Evolutionary conservation across 2,888 invertebrate species (phyloP), one percentile per base, ranked within the genome.

Genomic region (Xylota sylvarum): DNA sequence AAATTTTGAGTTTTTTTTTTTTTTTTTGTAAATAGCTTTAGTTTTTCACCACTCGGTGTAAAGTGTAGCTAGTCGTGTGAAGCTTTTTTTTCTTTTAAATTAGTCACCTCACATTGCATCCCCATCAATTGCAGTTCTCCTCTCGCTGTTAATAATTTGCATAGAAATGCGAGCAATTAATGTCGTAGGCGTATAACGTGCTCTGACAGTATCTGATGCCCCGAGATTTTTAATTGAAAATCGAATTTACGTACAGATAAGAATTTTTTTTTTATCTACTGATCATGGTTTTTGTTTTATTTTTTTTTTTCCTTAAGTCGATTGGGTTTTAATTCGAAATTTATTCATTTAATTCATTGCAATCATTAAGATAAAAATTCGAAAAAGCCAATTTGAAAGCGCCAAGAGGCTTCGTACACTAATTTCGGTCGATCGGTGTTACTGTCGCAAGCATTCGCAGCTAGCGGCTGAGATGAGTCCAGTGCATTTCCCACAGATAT

Each of bases 261-360:
- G 76, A 55, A 48, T 3, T 48, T 5, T 43, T 40, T 67, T 65
- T 48, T 83, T 79, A 70, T 60, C 74, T 32, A 58, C 65, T 19
- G 76, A 80, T 81, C 80, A 40, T 55, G 76, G 62, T 55, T 40
- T 79, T 12, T 69, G 12, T 72, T 43, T 43, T 12, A 52, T 67
- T 55, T 74, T 64, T 5, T 72, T 52, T 46, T n/a, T 62, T 46
- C 37, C 69, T 64, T 7, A 30, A 52, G 64, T 50, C 74, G 80
- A 85, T 80, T 73, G 84, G 74, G 79, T 79, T 69, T 85, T 85
- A 69, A 84, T 76, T 80, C 64, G 70, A 81, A 85, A 85, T 80
- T 77, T 85, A 85, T 85, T 80, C 76, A 80, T 72, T 82, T 86
- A 82, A 86, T 86, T 86, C 86, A 82, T 81, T 81, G 81, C 86